Evolutionary conservation across 2,888 invertebrate species (phyloP).

Genomic region (Polydrusus cervinus): DNA sequence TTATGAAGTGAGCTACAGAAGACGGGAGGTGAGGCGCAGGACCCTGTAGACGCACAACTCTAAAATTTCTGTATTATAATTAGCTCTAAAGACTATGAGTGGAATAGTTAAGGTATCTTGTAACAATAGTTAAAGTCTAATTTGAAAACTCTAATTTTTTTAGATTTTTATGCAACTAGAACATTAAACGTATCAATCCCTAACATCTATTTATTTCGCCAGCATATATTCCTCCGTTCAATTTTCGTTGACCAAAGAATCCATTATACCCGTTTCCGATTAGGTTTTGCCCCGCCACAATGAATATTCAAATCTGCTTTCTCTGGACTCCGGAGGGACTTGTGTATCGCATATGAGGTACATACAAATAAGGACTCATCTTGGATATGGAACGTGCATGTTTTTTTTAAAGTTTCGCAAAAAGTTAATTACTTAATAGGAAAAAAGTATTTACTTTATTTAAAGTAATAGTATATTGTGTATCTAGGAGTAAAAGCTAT

Average conservation of each 20-base stretch:
- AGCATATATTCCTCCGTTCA: slow-evolving; percentile 34
- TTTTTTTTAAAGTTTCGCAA: no score
- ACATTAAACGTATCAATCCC: slow-evolving; percentile 18
- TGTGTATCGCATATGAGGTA: slow-evolving; percentile 9
- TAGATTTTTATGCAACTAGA: not conserved
- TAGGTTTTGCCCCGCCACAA: slow-evolving; percentile 32
- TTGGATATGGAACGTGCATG: not conserved
- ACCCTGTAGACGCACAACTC: no score
- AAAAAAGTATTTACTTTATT: no score
- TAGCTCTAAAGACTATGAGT: no score
- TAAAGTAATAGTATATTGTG: no score
- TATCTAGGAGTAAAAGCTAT: no score
- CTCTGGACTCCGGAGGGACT: slow-evolving; percentile 11
- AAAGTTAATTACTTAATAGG: no score
- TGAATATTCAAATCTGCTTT: slow-evolving; percentile 38
- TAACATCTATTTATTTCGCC: slow-evolving; percentile 31
- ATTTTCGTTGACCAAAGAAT: slow-evolving; percentile 45
- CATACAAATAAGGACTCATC: not conserved
- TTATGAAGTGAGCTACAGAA: no score
- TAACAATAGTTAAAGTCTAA: no score
- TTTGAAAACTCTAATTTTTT: not conserved
- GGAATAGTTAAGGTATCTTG: no score
- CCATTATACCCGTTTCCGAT: slow-evolving; percentile 42
- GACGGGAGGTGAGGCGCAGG: no score
- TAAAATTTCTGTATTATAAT: no score